Conservation (phyloP, 2,113 vertebrate species). For the Odocoileus hemionus region DNA sequence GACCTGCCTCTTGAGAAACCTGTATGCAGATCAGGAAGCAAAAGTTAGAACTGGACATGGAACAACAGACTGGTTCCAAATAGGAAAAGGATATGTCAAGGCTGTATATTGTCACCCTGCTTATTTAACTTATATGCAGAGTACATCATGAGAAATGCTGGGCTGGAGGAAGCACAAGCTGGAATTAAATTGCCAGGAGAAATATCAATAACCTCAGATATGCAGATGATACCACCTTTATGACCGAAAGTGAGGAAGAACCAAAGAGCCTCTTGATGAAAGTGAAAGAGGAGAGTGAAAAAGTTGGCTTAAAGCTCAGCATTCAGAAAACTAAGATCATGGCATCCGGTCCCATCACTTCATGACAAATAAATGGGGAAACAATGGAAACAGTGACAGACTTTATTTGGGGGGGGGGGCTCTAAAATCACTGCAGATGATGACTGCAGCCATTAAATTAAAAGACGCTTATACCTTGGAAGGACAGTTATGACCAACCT, state of each 20-base stretch:
- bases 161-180: not conserved
- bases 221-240: rapidly evolving
- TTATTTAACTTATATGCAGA: not conserved
- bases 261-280: not conserved
- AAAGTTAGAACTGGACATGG: not conserved
- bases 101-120: not conserved
- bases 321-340: not conserved
- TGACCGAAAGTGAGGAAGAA: not conserved
- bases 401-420: rapidly evolving
- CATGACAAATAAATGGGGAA: not conserved
- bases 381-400: not conserved
- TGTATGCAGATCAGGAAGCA: not conserved
- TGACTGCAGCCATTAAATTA: not conserved
- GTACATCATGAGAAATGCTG: not conserved
- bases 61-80: not conserved
- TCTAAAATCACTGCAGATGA: not conserved
- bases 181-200: not conserved
- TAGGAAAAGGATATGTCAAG: rapidly evolving
- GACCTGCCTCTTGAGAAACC: not conserved
- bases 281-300: not conserved
- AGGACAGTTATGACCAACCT: not conserved
- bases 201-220: not conserved
- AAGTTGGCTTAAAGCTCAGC: not conserved
- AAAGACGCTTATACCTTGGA: not conserved
- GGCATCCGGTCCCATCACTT: not conserved